Evolutionary conservation across 1,140 invertebrate genomes (phyloP), one percentile per base, ranked within the genome.

Genomic region (Tetraneura akinire): DNA sequence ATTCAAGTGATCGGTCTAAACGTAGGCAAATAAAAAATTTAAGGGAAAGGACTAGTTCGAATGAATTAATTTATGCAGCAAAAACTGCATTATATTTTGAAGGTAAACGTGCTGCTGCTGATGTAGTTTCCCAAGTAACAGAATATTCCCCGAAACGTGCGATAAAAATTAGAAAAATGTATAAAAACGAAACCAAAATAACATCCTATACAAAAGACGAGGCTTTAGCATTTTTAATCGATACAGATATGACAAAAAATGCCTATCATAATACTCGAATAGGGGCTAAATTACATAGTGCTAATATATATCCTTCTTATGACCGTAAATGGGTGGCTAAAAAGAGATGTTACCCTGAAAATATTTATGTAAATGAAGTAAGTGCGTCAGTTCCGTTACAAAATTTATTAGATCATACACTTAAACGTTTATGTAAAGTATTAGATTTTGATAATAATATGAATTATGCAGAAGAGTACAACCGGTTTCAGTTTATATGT

Each of bases 291-390:
- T 13, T 16, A 66, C 16, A 32, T 66, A 14, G 62, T 3, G 14
- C 9, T 66, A 42, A 66, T 9, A 66, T 32, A 32, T 66, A 66
- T 42, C 62, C 5, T 42, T 73, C 62, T 6, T 66, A 66, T 66
- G 62, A 66, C 18, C 32, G 62, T 16, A 66, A 42, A n/a, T 16
- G 32, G 6, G 13, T 66, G 9, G 62, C 62, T 18, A 66, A 73
- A 53, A 8, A 73, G 3, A 53, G 14, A 51, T 73, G 45, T 53
- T 73, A 73, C 26, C 70, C 70, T 23, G 45, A 49, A 73, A 32
- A 51, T 23, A 32, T 73, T 23, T 3, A 73, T 23, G 26, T 73
- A 47, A 51, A 45, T 53, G 45, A 73, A 53, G 18, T 51, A 21
- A 51, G 11, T 47, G 70, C 70, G 32, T n/a, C 32, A 32, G 70